A percentile compares a stretch with the other conserved stretches of the same genome.
Conservation (phyloP, 2,797 vertebrate species). For the Tenualosa ilisha region DNA sequence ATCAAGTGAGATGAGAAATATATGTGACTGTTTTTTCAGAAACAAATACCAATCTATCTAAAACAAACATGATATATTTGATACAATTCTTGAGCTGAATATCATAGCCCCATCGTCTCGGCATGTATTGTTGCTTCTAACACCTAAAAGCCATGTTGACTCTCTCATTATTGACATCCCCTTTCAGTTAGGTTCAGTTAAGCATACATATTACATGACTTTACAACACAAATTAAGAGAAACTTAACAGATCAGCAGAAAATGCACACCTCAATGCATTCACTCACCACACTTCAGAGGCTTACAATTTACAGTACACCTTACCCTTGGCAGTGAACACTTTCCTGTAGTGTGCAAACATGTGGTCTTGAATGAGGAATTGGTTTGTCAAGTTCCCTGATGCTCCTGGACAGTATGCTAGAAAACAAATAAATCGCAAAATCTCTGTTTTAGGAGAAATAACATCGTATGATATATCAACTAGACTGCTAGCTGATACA, state of each 20-base stretch:
- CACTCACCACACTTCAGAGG: background rate
- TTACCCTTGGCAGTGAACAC: slow-evolving; percentile 94
- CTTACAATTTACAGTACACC: background rate
- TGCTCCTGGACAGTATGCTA: slow-evolving; percentile 56
- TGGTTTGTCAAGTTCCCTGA: slow-evolving; percentile 77
- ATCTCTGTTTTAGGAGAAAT: background rate
- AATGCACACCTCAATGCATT: background rate
- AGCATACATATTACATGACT: background rate
- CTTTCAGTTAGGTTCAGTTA: background rate
- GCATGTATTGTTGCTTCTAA: too few species aligned
- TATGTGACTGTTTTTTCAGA: background rate
- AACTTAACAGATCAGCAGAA: too few species aligned
- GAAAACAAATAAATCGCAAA: slow-evolving; percentile 22
- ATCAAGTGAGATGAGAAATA: background rate
- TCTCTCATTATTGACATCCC: background rate
- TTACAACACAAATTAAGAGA: background rate
- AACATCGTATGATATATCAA: too few species aligned
- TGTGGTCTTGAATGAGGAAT: slow-evolving; percentile 87
- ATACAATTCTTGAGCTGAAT: background rate
- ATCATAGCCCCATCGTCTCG: background rate
- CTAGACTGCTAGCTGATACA: too few species aligned
- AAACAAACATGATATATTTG: background rate
- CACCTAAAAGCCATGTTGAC: too few species aligned
- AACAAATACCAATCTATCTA: background rate
- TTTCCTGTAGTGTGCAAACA: slow-evolving; percentile 93